Evolutionary conservation across 2,888 invertebrate species (phyloP), one percentile per base, ranked within the genome.

Genomic region (Loripinus fragilis): DNA sequence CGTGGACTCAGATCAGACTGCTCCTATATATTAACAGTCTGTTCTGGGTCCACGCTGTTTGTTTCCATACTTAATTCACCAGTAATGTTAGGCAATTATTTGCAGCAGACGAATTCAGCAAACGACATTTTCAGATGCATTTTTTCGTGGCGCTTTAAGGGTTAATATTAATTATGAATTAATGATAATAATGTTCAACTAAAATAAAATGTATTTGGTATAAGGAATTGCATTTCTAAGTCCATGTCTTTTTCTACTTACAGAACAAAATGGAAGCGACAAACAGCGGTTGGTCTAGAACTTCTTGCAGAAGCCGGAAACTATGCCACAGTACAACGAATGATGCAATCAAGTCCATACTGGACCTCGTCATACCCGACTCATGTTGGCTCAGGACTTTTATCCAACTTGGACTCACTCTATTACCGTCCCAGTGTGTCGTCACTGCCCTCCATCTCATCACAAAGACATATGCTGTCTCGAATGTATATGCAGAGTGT

Each of bases 241-340:
- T n/a, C n/a, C n/a, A n/a, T n/a, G n/a, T n/a, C n/a, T 33, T 67
- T 69, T 65, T 65, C 60, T 15, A 69, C 30, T 91, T 93, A 45
- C 95, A 98, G 98, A 94, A 99, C 99, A 93, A 99, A 99, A 95
- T 99, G 99, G 99, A 99, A 99, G 94, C 96, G 99, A 0, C 99
- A 99, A 94, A 98, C 99, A 23, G 98, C 99, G 0, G 99, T 99
- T 2, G 99, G 99, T 0, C 94, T 99, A 88, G 99, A 99, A 93
- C 95, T 99, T 52, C 95, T 99, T 75, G 98, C 98, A 1, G 99
- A 99, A 94, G 98, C 99, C 0, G 98, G 98, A 12, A 99, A 99
- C 95, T 98, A 98, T 94, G 98, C 98, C 0, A 99, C 99, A n/a
- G 97, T 99, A 92, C 99, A 99, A 94, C 95, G 99, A 82, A 95